These are phyloP conservation scores for Melinaea marsaeus DNA, from an alignment of 2,888 invertebrate genomes.

Conservation along the genomic window DNA sequence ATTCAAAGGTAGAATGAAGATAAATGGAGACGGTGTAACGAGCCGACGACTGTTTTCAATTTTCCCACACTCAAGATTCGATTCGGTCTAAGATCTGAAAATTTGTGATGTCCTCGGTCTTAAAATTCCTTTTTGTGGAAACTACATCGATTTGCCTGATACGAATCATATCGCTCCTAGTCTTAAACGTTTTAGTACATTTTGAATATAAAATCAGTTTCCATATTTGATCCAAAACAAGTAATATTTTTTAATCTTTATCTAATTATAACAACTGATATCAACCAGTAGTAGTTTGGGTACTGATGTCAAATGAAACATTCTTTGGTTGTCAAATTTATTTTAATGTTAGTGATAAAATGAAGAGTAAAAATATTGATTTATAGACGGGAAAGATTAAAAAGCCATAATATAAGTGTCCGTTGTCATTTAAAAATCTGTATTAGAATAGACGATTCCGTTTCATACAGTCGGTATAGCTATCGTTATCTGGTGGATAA, in stretches of 20 bases:
- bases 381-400: too few species aligned
- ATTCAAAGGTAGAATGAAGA: slow-evolving; percentile 75
- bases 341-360: too few species aligned
- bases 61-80: slow-evolving; percentile 59
- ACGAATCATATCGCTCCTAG: too few species aligned
- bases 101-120: slow-evolving; percentile 17
- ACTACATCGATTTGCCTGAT: too few species aligned
- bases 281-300: slow-evolving; percentile 12
- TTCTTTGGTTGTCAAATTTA: neutral
- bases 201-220: too few species aligned
- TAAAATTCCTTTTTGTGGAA: slow-evolving; percentile 4
- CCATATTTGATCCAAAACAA: too few species aligned
- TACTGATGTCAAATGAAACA: slow-evolving; percentile 7
- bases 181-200: too few species aligned
- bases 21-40: slow-evolving; percentile 73
- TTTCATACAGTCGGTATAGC: slow-evolving; percentile 11
- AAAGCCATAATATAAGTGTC: too few species aligned
- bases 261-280: slow-evolving; percentile 13
- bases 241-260: too few species aligned
- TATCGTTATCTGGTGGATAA: slow-evolving; percentile 36
- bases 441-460: slow-evolving; percentile 3
- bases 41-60: slow-evolving; percentile 75
- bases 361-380: too few species aligned
- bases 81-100: slow-evolving; percentile 62
- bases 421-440: slow-evolving; percentile 1